Evolutionary conservation across 2,113 vertebrate species (phyloP).

Genomic region (Notarius quadriscutis): DNA sequence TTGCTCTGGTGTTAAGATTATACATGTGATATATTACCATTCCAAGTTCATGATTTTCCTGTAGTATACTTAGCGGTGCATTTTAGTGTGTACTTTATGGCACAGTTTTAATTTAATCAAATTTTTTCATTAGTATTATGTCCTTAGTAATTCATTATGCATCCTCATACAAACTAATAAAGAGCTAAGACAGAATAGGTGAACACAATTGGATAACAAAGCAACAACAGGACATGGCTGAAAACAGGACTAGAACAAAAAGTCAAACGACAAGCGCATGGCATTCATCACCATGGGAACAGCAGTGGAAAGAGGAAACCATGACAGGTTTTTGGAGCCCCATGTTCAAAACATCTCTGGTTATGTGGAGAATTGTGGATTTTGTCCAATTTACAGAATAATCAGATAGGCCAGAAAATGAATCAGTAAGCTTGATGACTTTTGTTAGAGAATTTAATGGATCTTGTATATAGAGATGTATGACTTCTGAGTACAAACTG

Average conservation of each 20-base stretch:
- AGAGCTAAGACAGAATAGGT: neutral
- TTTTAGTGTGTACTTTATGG: neutral
- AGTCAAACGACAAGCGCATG: neutral
- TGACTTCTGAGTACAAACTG: neutral
- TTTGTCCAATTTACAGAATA: neutral
- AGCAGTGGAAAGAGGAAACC: neutral
- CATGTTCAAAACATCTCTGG: neutral
- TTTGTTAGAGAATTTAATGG: neutral
- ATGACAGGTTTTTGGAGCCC: neutral
- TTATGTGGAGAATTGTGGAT: neutral
- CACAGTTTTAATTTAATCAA: neutral
- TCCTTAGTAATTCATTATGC: neutral
- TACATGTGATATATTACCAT: neutral
- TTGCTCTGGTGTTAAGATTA: neutral
- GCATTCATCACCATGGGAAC: neutral
- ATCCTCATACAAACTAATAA: neutral
- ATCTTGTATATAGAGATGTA: neutral
- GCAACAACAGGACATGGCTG: neutral
- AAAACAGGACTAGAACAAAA: constrained; percentile 3
- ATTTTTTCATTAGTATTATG: neutral
- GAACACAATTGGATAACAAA: neutral
- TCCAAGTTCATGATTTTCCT: neutral
- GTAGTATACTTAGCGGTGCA: neutral
- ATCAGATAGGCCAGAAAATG: neutral
- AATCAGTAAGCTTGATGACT: neutral